These are phyloP conservation scores for Xestia c-nigrum DNA, from an alignment of 2,888 invertebrate genomes.

Conservation along the genomic window DNA sequence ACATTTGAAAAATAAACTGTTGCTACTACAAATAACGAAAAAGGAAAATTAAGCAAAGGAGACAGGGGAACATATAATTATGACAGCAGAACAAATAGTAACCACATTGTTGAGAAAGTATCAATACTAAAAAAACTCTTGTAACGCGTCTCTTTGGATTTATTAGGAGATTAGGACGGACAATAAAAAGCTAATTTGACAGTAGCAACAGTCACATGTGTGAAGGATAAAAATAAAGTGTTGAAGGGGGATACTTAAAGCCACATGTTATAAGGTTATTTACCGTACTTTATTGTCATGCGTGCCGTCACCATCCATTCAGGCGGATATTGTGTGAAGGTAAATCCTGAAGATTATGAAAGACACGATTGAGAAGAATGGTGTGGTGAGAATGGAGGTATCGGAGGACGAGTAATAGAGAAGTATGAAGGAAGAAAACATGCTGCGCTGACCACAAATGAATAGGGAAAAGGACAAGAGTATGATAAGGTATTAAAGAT, in stretches of 20 bases:
- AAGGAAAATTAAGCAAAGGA: background rate
- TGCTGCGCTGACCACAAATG: too few species aligned
- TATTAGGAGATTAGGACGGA: conserved; percentile 81
- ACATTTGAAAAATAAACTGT: background rate
- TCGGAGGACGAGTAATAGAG: too few species aligned
- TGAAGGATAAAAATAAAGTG: conserved; percentile 78
- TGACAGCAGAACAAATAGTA: conserved; percentile 66
- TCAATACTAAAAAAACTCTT: conserved; percentile 52
- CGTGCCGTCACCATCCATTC: conserved; percentile 16
- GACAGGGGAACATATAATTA: conserved; percentile 41
- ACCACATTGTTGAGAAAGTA: conserved; percentile 39
- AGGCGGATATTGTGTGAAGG: background rate
- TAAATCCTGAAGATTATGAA: background rate
- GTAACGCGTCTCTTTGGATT: conserved; percentile 70
- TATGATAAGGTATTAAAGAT: background rate
- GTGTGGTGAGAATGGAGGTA: too few species aligned
- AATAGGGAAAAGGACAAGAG: too few species aligned
- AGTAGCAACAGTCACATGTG: conserved; percentile 80
- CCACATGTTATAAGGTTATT: conserved; percentile 61
- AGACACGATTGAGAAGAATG: too few species aligned
- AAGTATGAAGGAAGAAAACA: too few species aligned
- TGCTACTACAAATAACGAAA: background rate
- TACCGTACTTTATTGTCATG: conserved; percentile 50
- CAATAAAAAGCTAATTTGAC: conserved; percentile 81
- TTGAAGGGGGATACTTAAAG: conserved; percentile 64